Conservation (phyloP, 2,888 invertebrate species). For the Agelastica alni region DNA sequence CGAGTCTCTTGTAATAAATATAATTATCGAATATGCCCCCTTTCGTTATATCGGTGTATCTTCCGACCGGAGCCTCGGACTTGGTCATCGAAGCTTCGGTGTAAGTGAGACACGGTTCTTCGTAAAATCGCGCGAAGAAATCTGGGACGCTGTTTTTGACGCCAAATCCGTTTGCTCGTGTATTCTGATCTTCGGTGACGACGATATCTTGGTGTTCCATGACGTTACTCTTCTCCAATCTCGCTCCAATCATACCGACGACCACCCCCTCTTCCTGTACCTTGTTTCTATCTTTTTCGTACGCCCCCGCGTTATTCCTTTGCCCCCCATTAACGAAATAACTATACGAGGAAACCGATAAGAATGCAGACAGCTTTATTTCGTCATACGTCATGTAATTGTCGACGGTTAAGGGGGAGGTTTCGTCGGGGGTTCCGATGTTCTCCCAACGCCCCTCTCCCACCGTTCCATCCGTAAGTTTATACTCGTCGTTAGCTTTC, state of each 20-base stretch:
- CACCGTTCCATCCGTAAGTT: conserved; percentile 58
- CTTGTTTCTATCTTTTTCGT: conserved; percentile 54
- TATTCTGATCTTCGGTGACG: conserved; percentile 52
- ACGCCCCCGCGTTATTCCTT: conserved; percentile 59
- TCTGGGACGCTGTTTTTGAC: conserved; percentile 28
- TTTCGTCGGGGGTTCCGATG: conserved; percentile 62
- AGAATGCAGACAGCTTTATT: conserved; percentile 64
- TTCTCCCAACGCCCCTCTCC: conserved; percentile 63
- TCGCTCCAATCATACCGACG: conserved; percentile 60
- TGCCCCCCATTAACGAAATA: conserved; percentile 66
- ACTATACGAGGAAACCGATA: conserved; percentile 64
- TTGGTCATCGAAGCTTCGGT: conserved; percentile 16
- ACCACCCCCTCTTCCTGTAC: conserved; percentile 55
- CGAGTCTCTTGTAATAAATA: conserved; percentile 58
- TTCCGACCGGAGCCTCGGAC: conserved; percentile 11
- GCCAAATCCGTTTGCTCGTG: conserved; percentile 52
- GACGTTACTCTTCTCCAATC: conserved; percentile 59
- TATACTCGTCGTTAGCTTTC: conserved; percentile 58
- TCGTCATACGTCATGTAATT: conserved; percentile 68
- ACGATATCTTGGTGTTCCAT: conserved; percentile 68
- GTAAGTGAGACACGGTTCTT: conserved; percentile 29
- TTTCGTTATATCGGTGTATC: conserved; percentile 30
- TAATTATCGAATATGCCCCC: conserved; percentile 38
- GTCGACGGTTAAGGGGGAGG: conserved; percentile 59
- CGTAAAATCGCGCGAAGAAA: conserved; percentile 36